Evolutionary conservation across 2,888 invertebrate genomes (phyloP), one percentile per base, ranked within the genome.

Genomic region (Beris morrisii): DNA sequence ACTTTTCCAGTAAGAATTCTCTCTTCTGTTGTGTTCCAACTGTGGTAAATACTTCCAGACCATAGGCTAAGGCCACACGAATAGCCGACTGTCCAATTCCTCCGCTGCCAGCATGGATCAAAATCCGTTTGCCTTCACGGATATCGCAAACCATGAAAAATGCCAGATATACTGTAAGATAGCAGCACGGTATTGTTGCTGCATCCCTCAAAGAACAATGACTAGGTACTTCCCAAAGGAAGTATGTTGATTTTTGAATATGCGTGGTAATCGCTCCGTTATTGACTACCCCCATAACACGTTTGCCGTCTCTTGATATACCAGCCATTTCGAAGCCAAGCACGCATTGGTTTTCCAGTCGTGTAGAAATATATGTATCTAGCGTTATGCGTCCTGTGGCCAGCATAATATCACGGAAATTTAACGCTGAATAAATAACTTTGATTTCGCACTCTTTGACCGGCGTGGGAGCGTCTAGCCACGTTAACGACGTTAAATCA

Each of bases 331-430:
- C 91, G 69, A 90, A 86, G 0, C 91, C 91, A 71, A 87, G 83
- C 0, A 88, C 84, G 72, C 85, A 86, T 70, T 87, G 87, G 71
- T 91, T 86, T 9, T 84, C 82, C 30, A 85, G 75, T n/a, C 89
- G 82, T 0, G 83, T 84, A 38, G 84, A 83, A 0, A 91, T 90
- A 1, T 93, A 87, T 1, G 92, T 86, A 76, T 97, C 96, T 0
- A 88, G 86, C 6, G 91, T 88, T 5, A 97, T 85, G 75, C 93
- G 93, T 2, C 95, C 97, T 0, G 93, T 93, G 0, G 96, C 93
- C 1, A 93, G 83, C 97, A 97, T 97, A 0, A 97, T 84, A 78
- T 97, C 97, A 74, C 93, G 88, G 87, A 97, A 97, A 82, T 97
- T 98, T 12, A 97, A 78, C 0, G 95, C 86, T 0, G 93, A 82